Evolutionary conservation across 2,888 invertebrate genomes (phyloP).

Genomic region (Hypercompe scribonia): DNA sequence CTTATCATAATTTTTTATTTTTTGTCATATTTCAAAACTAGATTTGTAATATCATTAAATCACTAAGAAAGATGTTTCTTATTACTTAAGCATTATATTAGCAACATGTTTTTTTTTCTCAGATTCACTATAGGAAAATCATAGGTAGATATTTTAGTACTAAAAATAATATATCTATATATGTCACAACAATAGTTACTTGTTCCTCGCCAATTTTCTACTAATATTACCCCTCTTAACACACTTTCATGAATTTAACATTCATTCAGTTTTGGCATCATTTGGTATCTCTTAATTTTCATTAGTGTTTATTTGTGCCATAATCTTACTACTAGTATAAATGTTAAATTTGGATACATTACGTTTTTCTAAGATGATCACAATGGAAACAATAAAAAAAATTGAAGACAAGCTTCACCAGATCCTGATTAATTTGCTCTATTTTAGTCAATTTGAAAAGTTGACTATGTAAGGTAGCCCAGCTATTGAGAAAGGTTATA

Average conservation of each 20-base stretch:
- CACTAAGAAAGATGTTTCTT: too few relatives aligned
- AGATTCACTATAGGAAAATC: not conserved
- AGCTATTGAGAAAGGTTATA: too few relatives aligned
- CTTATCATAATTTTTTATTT: too few relatives aligned
- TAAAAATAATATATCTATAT: not conserved
- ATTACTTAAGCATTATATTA: too few relatives aligned
- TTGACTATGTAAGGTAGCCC: too few relatives aligned
- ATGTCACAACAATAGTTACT: not conserved
- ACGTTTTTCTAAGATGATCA: too few relatives aligned
- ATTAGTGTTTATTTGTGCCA: not conserved
- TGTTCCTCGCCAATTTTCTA: not conserved
- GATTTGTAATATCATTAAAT: too few relatives aligned
- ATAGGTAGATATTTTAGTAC: not conserved
- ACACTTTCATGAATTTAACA: not conserved
- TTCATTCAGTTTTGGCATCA: not conserved
- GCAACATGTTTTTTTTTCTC: not conserved
- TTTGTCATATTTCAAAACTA: too few relatives aligned
- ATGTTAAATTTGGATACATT: not conserved
- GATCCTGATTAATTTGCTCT: too few relatives aligned
- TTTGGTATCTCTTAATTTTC: not conserved
- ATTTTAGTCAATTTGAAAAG: too few relatives aligned
- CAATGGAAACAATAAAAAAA: too few relatives aligned
- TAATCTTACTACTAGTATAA: constrained; percentile 9
- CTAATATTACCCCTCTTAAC: not conserved
- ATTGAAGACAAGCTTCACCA: too few relatives aligned